Evolutionary conservation across 37 sponge, comb jelly and placozoan species (phyloP).

Genomic region (Hexactinellida sp.): DNA sequence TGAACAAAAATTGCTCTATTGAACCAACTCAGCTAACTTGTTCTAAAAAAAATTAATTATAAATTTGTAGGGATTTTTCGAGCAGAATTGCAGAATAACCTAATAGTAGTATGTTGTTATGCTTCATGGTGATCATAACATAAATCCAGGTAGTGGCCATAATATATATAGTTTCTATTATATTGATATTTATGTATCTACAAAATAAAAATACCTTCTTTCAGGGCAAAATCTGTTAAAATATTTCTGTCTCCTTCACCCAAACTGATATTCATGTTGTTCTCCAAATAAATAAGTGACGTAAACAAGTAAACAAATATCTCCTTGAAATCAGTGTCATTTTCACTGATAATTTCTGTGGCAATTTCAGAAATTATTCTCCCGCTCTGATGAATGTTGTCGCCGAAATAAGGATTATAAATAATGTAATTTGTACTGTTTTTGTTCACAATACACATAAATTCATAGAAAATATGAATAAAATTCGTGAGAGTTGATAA

Average conservation of each 20-base stretch:
- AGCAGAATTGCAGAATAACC: too few species aligned
- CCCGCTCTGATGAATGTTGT: neutral
- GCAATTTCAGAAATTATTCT: neutral
- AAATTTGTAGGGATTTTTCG: too few species aligned
- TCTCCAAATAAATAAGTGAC: neutral
- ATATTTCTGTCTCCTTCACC: neutral
- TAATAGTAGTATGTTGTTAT: too few species aligned
- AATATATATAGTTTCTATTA: too few species aligned
- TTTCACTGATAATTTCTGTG: neutral
- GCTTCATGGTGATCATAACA: too few species aligned
- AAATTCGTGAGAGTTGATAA: neutral
- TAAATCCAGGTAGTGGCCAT: too few species aligned
- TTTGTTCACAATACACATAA: neutral
- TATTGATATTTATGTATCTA: too few species aligned
- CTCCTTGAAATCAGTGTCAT: neutral
- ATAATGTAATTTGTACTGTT: neutral
- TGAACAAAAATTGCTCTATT: too few species aligned
- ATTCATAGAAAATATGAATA: slow-evolving; percentile 3
- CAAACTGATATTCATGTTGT: neutral
- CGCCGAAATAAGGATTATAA: neutral
- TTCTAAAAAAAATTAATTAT: too few species aligned
- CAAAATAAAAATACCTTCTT: neutral
- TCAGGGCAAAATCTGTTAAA: neutral
- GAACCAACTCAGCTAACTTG: too few species aligned
- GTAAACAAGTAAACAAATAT: neutral